Conservation (phyloP, 2,888 invertebrate species). For the Electrophaes corylata region DNA sequence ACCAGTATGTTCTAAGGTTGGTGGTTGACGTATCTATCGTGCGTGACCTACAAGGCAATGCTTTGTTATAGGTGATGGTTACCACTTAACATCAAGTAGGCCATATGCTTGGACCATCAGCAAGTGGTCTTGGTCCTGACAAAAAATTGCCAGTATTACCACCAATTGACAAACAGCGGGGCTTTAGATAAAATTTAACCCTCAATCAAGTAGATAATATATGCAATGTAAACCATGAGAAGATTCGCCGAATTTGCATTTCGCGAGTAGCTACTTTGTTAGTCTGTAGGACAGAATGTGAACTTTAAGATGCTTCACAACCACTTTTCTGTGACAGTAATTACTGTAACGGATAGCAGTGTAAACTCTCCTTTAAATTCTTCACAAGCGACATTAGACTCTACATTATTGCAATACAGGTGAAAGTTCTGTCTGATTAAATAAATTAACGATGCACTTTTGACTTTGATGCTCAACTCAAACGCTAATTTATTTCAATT, state of each 20-base stretch:
- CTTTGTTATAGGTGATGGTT: no score
- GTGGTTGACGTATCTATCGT: no score
- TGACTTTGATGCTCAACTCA: conserved; percentile 20
- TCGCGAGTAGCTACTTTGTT: background rate
- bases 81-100: no score
- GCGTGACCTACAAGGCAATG: no score
- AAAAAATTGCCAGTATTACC: no score
- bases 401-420: conserved; percentile 2
- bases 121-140: no score
- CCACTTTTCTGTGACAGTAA: conserved; percentile 8
- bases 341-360: background rate
- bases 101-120: no score
- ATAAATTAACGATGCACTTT: conserved; percentile 11
- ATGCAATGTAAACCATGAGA: no score
- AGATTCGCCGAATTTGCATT: background rate
- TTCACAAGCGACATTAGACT: conserved; percentile 7
- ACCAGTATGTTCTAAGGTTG: no score
- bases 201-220: no score
- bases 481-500: conserved; percentile 30
- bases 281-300: background rate
- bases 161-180: no score
- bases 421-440: background rate
- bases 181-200: no score
- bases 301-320: conserved; percentile 2
- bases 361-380: background rate